These are phyloP conservation scores for Microdon myrmicae DNA, from an alignment of 2,888 invertebrate species.

Conservation along the genomic window DNA sequence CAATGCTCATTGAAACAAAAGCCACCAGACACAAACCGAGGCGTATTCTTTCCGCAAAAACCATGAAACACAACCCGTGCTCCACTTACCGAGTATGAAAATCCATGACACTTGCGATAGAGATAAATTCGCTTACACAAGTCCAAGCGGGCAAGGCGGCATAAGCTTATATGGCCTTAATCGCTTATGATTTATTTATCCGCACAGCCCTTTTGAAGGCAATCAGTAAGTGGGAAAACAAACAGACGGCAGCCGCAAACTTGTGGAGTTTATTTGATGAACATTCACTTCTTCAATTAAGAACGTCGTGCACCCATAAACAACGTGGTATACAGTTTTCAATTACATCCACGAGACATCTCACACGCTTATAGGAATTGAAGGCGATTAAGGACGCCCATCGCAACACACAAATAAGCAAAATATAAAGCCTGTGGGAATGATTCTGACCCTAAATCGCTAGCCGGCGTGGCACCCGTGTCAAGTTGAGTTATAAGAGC, in stretches of 20 bases:
- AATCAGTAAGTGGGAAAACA: conserved; percentile 19
- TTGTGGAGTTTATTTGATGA: conserved; percentile 24
- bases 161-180: no score
- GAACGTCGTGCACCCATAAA: conserved; percentile 4
- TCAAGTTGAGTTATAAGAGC: conserved; percentile 26
- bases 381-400: not conserved
- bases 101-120: no score
- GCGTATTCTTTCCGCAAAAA: no score
- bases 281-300: conserved; percentile 15
- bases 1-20: no score
- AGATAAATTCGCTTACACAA: no score
- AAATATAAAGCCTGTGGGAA: conserved; percentile 36
- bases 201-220: conserved; percentile 4
- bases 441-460: conserved; percentile 13
- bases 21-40: no score
- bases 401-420: conserved; percentile 13
- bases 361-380: conserved; percentile 21
- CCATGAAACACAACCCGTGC: no score
- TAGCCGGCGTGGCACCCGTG: conserved; percentile 13
- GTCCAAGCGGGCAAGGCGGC: no score
- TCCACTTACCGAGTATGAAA: no score
- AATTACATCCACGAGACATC: conserved; percentile 24
- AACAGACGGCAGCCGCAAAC: conserved; percentile 26
- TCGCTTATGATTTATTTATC: conserved; percentile 28
- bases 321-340: conserved; percentile 11